Percentiles rank a stretch among this genome's conserved stretches.
Conservation (phyloP, 2,888 invertebrate genomes). For the Pandemis corylana region DNA sequence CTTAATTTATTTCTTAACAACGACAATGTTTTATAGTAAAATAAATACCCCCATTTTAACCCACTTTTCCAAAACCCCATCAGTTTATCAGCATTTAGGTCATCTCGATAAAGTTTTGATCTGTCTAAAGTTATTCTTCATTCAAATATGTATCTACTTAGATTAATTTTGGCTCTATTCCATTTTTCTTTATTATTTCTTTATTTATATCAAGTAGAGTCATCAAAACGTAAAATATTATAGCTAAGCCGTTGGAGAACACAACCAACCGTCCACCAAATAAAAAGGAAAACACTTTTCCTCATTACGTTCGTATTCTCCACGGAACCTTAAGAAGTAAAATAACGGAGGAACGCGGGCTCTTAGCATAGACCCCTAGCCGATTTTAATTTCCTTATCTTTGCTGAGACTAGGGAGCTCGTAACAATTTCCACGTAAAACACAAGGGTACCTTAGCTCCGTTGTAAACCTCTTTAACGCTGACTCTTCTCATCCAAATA, state of each 20-base stretch:
- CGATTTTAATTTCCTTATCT: conserved; percentile 39
- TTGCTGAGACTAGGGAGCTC: conserved; percentile 21
- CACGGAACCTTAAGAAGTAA: conserved; percentile 16
- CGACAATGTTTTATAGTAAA: too few relatives aligned
- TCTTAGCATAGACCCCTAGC: conserved; percentile 19
- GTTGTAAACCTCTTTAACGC: conserved; percentile 34
- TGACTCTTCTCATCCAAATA: conserved; percentile 19
- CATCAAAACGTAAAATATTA: conserved; percentile 1
- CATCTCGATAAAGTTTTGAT: not conserved
- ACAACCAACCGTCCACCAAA: not conserved
- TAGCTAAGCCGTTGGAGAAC: not conserved
- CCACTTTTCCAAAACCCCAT: too few relatives aligned
- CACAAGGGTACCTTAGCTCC: conserved; percentile 35
- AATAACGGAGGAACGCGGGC: conserved; percentile 27
- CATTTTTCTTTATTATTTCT: not conserved
- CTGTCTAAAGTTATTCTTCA: too few relatives aligned
- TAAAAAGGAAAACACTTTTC: conserved; percentile 2
- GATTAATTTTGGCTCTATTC: not conserved
- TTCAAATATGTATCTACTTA: not conserved
- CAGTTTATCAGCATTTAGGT: not conserved
- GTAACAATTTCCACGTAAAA: conserved; percentile 33
- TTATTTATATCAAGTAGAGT: not conserved
- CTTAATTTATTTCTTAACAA: too few relatives aligned
- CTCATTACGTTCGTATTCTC: conserved; percentile 11
- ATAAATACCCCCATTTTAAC: too few relatives aligned